Base-by-base conservation (phyloP, 2,888 invertebrate genomes). In the Caenorhabditis macrosperma region DNA sequence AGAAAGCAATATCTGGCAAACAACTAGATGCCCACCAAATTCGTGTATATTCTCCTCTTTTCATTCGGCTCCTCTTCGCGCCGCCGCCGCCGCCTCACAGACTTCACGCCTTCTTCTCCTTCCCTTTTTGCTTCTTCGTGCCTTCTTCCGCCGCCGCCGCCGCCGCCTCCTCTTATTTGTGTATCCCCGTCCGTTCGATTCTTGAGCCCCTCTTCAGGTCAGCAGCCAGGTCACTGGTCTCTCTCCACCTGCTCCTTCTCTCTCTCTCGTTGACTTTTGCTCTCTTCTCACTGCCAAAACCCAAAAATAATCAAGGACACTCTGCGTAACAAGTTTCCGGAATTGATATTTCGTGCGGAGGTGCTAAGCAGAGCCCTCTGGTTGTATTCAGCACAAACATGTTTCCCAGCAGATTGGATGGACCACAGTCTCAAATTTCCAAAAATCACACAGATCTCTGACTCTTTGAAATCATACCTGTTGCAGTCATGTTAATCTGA, bases 21-120 rank as follows among this genome's bases (percentile, higher is more conserved):
- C 22, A 63, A 54, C 60, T 71, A 59, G 59, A 28, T 55, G 72
- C 48, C 64, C 55, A 61, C 60, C 60, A 52, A 41, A 48, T 67
- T 57, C 33, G 67, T 46, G 28, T 55, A 67, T 46, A 67, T 59
- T 68, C 57, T 20, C 24, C 35, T 41, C 41, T 20, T 28, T 44
- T 41, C 28, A n/a, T 26, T 41, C 44, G 7, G 1, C 26, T 38
- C 20, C 57, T 59, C 24, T 28, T 24, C 38, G 20, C 4, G 22
- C 12, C 57, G 22, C 6, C 30, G 15, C 15, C 9, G 38, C 7
- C 59, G 57, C 28, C 55, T 54, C 17, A 55, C 67, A 46, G 30
- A 41, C 54, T 54, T 35, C 26, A 35, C 55, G 44, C 46, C 67
- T 68, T 57, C 41, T 46, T n/a, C 28, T 26, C 44, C 44, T 12